Conservation (phyloP, 1,140 invertebrate genomes). For the Drosophila parabipectinata region DNA sequence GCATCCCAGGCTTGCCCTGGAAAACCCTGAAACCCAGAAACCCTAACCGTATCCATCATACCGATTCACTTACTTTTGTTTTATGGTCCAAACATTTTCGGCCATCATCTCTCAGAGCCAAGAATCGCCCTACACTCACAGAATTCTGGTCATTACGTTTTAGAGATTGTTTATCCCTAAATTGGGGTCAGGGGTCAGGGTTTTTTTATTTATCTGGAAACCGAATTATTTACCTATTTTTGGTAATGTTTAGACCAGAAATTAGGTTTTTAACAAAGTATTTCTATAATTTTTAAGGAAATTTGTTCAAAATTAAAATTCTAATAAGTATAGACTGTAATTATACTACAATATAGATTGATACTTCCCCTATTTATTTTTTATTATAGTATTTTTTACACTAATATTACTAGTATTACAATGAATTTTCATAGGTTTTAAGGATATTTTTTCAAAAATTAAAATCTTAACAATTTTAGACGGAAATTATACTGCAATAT, state of each 20-base stretch:
- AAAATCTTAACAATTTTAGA: no score
- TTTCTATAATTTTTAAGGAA: background rate
- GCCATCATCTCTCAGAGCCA: slow-evolving; percentile 35
- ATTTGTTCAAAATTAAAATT: no score
- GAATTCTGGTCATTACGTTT: slow-evolving; percentile 6
- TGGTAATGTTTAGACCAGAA: background rate
- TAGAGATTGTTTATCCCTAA: slow-evolving; percentile 20
- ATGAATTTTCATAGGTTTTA: no score
- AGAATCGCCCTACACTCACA: slow-evolving; percentile 24
- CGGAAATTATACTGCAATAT: no score
- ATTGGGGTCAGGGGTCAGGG: slow-evolving; percentile 1
- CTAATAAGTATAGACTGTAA: no score
- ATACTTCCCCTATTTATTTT: no score
- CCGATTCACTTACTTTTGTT: slow-evolving; percentile 61
- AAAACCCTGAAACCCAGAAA: slow-evolving; percentile 13
- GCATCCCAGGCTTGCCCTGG: background rate
- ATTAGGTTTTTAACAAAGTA: background rate
- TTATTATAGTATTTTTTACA: no score
- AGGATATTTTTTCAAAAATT: no score
- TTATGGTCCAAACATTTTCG: slow-evolving; percentile 62
- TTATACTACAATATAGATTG: no score
- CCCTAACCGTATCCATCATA: slow-evolving; percentile 48
- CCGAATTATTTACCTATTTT: background rate
- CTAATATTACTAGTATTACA: no score
- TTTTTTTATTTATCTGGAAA: slow-evolving; percentile 4